Evolutionary conservation across 2,888 invertebrate genomes (phyloP), one percentile per base, ranked within the genome.

Genomic region (Aphelenchoides bicaudatus): DNA sequence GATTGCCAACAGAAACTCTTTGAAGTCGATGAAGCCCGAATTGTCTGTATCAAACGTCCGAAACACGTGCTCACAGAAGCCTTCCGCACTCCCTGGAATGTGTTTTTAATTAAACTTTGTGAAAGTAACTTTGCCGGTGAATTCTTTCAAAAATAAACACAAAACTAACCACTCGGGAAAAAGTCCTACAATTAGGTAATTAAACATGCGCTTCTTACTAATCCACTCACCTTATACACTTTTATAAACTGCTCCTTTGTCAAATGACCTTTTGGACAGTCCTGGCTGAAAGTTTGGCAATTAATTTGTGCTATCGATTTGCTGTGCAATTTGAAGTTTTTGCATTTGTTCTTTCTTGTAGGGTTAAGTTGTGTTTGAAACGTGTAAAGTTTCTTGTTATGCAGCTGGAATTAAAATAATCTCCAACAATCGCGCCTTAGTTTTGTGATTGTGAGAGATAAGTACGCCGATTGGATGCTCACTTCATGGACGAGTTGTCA

Each of bases 1-100:
- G 82, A 94, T 93, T 80, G 94, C 94, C 82, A 92, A 86, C 79
- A 93, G 86, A 83, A 93, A 93, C 86, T 93, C 93, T 90, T 80
- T 75, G 68, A 80, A 79, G 62, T 78, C 77, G 82, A 94, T 94
- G 83, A 91, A 92, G 74, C 93, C 94, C 37, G 66, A 25, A 84
- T 92, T 91, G 83, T 94, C 93, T 88, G 92, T 92, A 81, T 79
- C 79, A 66, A 79, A 79, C 21, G 79, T 79, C 10, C 79, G 75
- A 67, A 79, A 79, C 29, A 80, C 79, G 63, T 79, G 79, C 58
- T 79, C 79, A 52, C 79, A 79, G 66, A 79, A 79, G 4, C 79
- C 78, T 65, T 79, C 79, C 13, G 79, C 79, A n/a, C 68, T 68
- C 25, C 79, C 79, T 23, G 76, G 75, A n/a, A n/a, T n/a, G n/a